Evolutionary conservation across 2,888 invertebrate species (phyloP), one percentile per base, ranked within the genome.

Genomic region (Tenthredo livida): DNA sequence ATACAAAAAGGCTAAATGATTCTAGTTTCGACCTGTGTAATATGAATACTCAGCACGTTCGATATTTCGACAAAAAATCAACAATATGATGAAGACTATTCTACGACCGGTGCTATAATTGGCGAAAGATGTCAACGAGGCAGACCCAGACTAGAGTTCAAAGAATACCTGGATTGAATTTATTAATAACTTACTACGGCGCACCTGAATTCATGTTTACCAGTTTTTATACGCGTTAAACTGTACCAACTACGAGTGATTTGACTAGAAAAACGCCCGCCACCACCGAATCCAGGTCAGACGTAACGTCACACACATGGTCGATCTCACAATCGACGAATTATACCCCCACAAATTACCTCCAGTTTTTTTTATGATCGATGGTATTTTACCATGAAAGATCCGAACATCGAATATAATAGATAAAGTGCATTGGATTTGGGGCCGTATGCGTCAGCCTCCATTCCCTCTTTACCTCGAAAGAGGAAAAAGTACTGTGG

Each of bases 311-410:
- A 40, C 43, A 73, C 43, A 40, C 43, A 73, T 21, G 73, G 33
- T 43, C 73, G 43, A 73, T 73, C n/a, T 21, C 21, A 40, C 47
- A 21, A 73, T 73, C 73, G 47, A 40, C 25, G 43, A 25, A 73
- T 15, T 4, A n/a, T 2, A 29, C 21, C 73, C 15, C 65, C 9
- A 65, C 21, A 29, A 65, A 29, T 29, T 10, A 65, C 65, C 29
- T 65, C 29, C 15, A 6, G 29, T 67, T 33, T 33, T 67, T 67
- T 33, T 67, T 67, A 29, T 67, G 29, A 29, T 67, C 40, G 25
- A 25, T 61, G 61, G 61, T 25, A 61, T 61, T 61, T 25, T 25
- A 61, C 25, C 61, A 25, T 61, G 61, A 25, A 61, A 61, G 10
- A 25, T 25, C 12, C 25, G 1, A 25, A 12, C 61, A 10, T 21